Conservation (phyloP, 2,888 invertebrate species). For the Microchrysa polita region DNA sequence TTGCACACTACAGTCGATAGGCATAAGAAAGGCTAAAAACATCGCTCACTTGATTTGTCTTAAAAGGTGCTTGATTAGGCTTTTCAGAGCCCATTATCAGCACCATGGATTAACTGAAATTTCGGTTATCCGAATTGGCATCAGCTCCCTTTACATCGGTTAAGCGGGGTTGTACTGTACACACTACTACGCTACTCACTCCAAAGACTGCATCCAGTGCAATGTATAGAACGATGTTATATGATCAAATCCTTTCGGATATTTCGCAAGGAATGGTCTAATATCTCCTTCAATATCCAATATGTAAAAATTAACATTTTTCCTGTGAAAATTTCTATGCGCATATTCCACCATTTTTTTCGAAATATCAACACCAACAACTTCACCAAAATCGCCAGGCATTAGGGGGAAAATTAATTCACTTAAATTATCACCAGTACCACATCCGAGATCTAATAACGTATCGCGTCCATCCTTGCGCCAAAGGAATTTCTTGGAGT, state of each 20-base stretch:
- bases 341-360: constrained; percentile 73
- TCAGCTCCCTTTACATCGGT: too few species aligned
- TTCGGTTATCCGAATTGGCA: too few species aligned
- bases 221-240: constrained; percentile 81
- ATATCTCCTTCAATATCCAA: constrained; percentile 66
- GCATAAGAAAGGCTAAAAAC: too few species aligned
- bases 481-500: constrained; percentile 67
- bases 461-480: constrained; percentile 61
- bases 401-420: constrained; percentile 69
- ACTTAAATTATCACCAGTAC: constrained; percentile 72
- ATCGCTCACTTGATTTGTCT: too few species aligned
- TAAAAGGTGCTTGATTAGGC: too few species aligned
- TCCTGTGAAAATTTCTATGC: constrained; percentile 63
- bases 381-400: constrained; percentile 64
- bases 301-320: constrained; percentile 63
- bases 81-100: too few species aligned
- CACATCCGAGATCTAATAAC: constrained; percentile 75
- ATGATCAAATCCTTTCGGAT: constrained; percentile 61
- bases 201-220: constrained; percentile 76
- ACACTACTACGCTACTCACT: too few species aligned
- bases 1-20: too few species aligned
- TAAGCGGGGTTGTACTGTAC: too few species aligned
- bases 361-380: constrained; percentile 73
- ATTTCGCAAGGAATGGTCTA: not conserved
- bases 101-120: too few species aligned